A percentile compares a stretch with the other conserved stretches of the same genome.
Evolutionary conservation across 2,888 invertebrate species (phyloP).

Genomic region (Brachyptera putata): DNA sequence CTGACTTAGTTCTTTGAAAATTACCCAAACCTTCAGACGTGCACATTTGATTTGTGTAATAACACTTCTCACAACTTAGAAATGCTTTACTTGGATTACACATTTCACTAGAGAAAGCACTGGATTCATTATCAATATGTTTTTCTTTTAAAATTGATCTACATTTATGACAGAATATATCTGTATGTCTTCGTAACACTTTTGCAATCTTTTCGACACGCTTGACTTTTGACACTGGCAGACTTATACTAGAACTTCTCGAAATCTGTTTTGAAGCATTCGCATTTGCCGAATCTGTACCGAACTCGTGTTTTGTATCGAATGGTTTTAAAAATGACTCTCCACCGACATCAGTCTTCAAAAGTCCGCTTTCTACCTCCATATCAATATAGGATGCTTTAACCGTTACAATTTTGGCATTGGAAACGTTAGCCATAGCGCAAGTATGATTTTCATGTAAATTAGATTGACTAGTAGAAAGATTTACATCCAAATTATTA

Average conservation of each 20-base stretch:
- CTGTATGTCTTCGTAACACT: not conserved
- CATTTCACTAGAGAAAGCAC: not conserved
- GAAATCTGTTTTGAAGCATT: not conserved
- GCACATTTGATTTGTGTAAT: slow-evolving; percentile 14
- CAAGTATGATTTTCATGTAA: not conserved
- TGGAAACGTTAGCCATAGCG: not conserved
- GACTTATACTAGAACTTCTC: not conserved
- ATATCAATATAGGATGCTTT: slow-evolving; percentile 34
- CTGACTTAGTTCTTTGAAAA: not conserved
- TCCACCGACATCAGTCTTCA: slow-evolving; percentile 11
- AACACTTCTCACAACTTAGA: slow-evolving; percentile 4
- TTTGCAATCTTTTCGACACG: not conserved
- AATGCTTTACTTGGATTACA: not conserved
- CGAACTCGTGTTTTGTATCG: not conserved
- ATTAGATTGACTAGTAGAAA: not conserved
- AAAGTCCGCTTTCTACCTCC: slow-evolving; percentile 31
- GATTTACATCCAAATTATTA: too few species aligned
- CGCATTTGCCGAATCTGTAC: not conserved
- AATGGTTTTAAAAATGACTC: not conserved
- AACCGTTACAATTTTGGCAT: slow-evolving; percentile 30
- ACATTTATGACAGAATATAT: not conserved
- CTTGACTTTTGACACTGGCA: not conserved
- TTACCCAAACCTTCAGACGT: not conserved
- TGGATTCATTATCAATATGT: slow-evolving; percentile 4
- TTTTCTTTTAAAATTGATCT: not conserved